Conservation (phyloP, 2,888 invertebrate species). For the Carpatolechia fugitivella region DNA sequence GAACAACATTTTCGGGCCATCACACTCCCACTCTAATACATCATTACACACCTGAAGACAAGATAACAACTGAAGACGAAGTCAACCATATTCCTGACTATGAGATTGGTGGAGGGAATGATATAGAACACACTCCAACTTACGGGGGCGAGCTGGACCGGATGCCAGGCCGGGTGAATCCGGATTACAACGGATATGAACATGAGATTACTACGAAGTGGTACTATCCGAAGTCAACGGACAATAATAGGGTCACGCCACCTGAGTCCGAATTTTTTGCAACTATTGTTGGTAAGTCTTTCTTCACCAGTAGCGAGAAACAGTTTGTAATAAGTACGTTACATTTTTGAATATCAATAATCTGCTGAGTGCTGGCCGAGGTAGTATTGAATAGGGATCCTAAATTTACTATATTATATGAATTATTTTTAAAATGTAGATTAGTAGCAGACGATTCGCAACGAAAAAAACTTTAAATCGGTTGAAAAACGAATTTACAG, state of each 20-base stretch:
- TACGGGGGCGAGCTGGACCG: constrained; percentile 52
- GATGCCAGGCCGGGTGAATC: constrained; percentile 49
- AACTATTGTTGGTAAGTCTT: constrained; percentile 66
- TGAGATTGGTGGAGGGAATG: constrained; percentile 52
- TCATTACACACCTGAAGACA: constrained; percentile 51
- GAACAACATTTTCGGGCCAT: constrained; percentile 48
- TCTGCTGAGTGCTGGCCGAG: no score
- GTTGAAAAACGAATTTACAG: no score
- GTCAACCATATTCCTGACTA: constrained; percentile 64
- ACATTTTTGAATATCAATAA: no score
- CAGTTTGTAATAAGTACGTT: no score
- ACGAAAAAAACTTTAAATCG: no score
- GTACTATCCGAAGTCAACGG: constrained; percentile 70
- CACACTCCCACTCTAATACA: constrained; percentile 59
- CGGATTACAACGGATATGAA: constrained; percentile 67
- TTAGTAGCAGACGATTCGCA: no score
- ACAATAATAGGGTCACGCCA: constrained; percentile 68
- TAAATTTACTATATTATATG: no score
- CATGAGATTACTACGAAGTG: constrained; percentile 68
- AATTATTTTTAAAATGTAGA: no score
- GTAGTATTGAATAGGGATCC: no score
- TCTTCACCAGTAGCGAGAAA: no score
- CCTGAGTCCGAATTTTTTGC: constrained; percentile 73
- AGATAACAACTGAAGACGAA: constrained; percentile 73
- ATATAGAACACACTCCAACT: constrained; percentile 58